Conservation (phyloP, 2,888 invertebrate species). For the Nymphalis polychloros region DNA sequence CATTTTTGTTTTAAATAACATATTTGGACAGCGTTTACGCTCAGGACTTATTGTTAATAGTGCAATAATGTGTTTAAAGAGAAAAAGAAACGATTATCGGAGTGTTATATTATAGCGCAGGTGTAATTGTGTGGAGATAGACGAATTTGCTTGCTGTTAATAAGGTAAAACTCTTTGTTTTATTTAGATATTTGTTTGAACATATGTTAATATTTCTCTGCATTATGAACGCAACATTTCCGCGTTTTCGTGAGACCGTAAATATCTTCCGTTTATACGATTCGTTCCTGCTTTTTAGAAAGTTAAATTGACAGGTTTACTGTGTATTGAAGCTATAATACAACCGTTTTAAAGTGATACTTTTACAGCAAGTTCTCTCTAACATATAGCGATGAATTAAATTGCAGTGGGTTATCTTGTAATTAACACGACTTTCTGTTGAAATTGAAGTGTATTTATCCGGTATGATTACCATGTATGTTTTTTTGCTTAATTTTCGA, state of each 20-base stretch:
- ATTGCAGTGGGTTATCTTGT: constrained; percentile 3
- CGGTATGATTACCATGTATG: not conserved
- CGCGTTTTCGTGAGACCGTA: not conserved
- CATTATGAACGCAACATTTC: constrained; percentile 12
- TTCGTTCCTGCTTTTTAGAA: constrained; percentile 54
- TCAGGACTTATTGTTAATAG: constrained; percentile 70
- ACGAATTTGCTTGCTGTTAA: constrained; percentile 64
- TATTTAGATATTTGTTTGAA: constrained; percentile 43
- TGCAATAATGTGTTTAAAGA: constrained; percentile 81
- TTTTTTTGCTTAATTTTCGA: constrained; percentile 3
- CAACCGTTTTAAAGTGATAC: constrained; percentile 46
- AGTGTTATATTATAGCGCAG: constrained; percentile 82
- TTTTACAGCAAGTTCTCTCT: constrained; percentile 16
- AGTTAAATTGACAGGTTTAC: constrained; percentile 51
- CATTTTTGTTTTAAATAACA: constrained; percentile 54
- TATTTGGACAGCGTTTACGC: constrained; percentile 72
- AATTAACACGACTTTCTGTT: not conserved
- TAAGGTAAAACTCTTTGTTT: constrained; percentile 67
- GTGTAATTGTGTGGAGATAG: constrained; percentile 70
- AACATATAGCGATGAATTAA: constrained; percentile 1
- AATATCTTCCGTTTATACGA: not conserved
- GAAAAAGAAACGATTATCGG: constrained; percentile 77
- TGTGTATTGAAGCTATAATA: constrained; percentile 41
- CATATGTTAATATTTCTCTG: constrained; percentile 61
- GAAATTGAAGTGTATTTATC: not conserved